A percentile compares a stretch with the other conserved stretches of the same genome.
phyloP scores from a whole-genome alignment of 1,140 invertebrate genomes.

The Trichoplusia ni region DNA sequence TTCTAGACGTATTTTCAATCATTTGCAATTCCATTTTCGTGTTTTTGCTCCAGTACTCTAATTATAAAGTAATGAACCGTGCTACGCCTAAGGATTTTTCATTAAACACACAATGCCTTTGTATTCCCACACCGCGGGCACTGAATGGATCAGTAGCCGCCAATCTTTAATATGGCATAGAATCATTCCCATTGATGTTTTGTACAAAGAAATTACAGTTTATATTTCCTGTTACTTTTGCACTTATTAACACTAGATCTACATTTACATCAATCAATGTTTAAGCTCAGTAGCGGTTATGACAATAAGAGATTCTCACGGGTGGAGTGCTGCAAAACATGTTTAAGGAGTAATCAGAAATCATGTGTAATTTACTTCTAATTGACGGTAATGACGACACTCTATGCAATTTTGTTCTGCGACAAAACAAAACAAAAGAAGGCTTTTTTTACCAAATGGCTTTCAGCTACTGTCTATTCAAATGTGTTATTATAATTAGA shows the following conservation, averaged over 20 bases:
- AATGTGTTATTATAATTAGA: too few relatives aligned
- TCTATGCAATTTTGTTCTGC: too few relatives aligned
- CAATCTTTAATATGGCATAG: constrained; percentile 39
- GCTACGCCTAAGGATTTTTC: constrained; percentile 36
- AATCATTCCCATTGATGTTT: constrained; percentile 30
- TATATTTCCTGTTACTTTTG: constrained; percentile 45
- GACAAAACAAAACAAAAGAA: too few relatives aligned
- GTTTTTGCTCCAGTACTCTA: constrained; percentile 12
- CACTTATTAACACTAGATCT: constrained; percentile 22
- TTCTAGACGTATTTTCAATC: too few relatives aligned
- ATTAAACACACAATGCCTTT: constrained; percentile 47
- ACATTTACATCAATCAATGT: constrained; percentile 22
- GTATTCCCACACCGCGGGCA: constrained; percentile 40
- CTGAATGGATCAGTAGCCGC: constrained; percentile 37
- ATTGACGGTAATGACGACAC: background rate
- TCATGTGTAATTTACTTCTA: constrained; percentile 15
- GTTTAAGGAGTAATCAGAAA: constrained; percentile 10
- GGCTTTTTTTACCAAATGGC: too few relatives aligned
- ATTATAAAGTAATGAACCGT: constrained; percentile 29
- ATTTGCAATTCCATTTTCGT: too few relatives aligned
- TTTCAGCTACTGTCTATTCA: too few relatives aligned
- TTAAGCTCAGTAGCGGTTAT: constrained; percentile 12
- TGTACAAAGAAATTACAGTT: constrained; percentile 51
- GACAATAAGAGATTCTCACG: constrained; percentile 10
- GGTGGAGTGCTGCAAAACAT: background rate